Evolutionary conservation across 2,797 vertebrate species (phyloP), one percentile per base, ranked within the genome.

Genomic region (Manis javanica): DNA sequence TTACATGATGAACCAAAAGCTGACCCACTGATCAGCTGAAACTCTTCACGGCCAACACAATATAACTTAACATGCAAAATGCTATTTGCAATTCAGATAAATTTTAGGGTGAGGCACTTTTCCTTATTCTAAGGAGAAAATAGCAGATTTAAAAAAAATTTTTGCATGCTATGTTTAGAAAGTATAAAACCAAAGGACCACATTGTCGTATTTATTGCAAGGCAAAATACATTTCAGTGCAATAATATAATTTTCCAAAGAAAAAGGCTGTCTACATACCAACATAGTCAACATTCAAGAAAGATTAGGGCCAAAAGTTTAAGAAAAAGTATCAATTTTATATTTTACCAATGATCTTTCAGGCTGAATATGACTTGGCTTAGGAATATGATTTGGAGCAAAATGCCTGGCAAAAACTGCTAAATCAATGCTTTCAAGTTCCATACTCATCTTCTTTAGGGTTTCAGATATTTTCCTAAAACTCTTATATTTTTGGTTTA

Each of bases 101-200:
- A 90, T 55, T 69, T 61, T 93, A 85, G 29, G 14, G 46, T 55
- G 11, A 74, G 42, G 29, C 66, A 53, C 21, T 15, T 59, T 61
- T 83, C 23, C 37, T 92, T 82, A 95, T 64, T 69, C 24, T 5
- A 55, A 92, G 26, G 64, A 95, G 14, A 87, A 94, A 96, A 88
- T 13, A 14, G 68, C 39, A 37, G 2, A 55, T 63, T 69, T 15
- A 92, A 3, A 37, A 37, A 92, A 3, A n/a, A n/a, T n/a, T 91
- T 92, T 81, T 7, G 53, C 9, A 93, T 46, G 8, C 42, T 79
- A 49, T 78, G 37, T 74, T 64, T 31, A 64, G 90, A 66, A 84
- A 87, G 34, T 29, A 51, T 13, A 74, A 24, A 7, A 37, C 18
- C 55, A 88, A 81, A 96, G 21, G 23, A 72, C 31, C 13, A 57